phyloP scores from a whole-genome alignment of 2,113 vertebrate species.

The Ochotona princeps region DNA sequence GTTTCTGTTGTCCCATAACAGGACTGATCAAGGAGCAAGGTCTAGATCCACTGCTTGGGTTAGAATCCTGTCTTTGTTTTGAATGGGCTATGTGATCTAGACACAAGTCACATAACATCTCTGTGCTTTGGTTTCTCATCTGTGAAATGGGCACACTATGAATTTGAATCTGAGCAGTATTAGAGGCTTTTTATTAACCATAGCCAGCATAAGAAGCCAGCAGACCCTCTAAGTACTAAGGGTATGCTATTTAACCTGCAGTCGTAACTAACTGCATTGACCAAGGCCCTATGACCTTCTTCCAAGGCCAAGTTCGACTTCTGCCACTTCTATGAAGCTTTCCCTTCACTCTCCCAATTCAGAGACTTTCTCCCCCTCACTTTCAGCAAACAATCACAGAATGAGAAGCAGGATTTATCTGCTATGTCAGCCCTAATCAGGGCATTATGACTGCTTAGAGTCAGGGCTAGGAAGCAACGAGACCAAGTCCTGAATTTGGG shows the following conservation, averaged over 20 bases:
- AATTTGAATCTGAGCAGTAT: background rate
- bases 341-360: background rate
- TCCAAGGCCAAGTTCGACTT: background rate
- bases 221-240: background rate
- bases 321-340: background rate
- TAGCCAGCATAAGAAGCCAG: background rate
- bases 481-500: constrained; percentile 19
- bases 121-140: background rate
- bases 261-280: background rate
- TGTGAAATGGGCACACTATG: background rate
- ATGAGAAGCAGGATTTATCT: constrained; percentile 51
- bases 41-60: background rate
- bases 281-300: background rate
- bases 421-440: constrained; percentile 43
- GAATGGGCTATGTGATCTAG: background rate
- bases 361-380: background rate
- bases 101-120: background rate
- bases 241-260: background rate
- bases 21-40: background rate
- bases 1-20: background rate
- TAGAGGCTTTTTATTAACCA: background rate
- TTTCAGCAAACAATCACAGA: constrained; percentile 23
- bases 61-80: background rate
- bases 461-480: constrained; percentile 23
- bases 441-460: constrained; percentile 51